Base-by-base conservation (phyloP, 23 tunicate genomes). In the Phallusia fumigata region DNA sequence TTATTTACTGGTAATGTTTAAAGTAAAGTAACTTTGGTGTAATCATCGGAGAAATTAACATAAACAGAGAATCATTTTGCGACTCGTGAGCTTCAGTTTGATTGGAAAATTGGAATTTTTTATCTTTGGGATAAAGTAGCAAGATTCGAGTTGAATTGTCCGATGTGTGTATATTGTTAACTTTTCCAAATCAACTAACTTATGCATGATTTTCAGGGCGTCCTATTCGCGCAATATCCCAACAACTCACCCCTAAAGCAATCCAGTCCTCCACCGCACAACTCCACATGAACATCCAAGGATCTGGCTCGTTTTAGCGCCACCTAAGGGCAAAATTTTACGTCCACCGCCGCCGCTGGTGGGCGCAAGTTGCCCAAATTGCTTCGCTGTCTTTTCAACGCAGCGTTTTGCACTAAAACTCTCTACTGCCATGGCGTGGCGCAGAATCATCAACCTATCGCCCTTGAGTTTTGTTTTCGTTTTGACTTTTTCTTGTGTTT, bases 211-310 rank as follows among this genome's bases (percentile, higher is more conserved):
- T 65, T 81, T 81, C 77, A 81, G 84, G 84, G 84, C n/a, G 76
- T 81, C 32, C 65, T 81, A 35, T 81, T 65, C 64, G 75, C 84
- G 0, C 84, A 81, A 81, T 81, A 81, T 35, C 84, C 76, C 31
- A 81, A 81, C 35, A 74, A 65, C 5, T 58, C 69, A 58, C 69
- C 69, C 13, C 16, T 58, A 16, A 58, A 58, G 69, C 69, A 58
- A 58, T 58, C 69, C 69, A 58, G 15, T 3, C 69, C 69, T 1
- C 69, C 69, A 21, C 47, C 81, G 12, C 34, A 28, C 35, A 30
- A 51, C 3, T 52, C 83, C 33, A 58, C 83, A 79, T 32, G 73
- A 51, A 79, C 13, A 79, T 2, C 73, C 35, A 2, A 24, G 28
- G 1, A 58, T 13, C 1, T 16, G 26, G 16, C 69, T 21, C 3